Percentiles rank a stretch among this genome's conserved stretches.
Conservation (phyloP, 2,797 vertebrate species). For the Gymnoscopelus microlampas region DNA sequence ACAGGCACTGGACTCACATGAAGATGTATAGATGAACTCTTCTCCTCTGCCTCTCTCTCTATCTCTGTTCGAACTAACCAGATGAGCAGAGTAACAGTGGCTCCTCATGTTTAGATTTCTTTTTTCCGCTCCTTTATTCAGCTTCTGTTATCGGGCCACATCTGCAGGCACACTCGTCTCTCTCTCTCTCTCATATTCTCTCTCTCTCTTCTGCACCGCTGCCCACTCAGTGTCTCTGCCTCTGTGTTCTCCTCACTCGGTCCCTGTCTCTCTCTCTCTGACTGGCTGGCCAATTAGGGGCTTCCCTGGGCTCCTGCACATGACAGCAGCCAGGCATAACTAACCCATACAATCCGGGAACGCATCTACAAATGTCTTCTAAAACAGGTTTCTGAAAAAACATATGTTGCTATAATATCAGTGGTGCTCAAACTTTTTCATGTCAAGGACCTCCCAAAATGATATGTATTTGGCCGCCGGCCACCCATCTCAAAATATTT, state of each 20-base stretch:
- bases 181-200: slow-evolving; percentile 15
- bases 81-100: background rate
- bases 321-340: slow-evolving; percentile 83
- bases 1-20: slow-evolving; percentile 1
- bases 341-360: too few species aligned
- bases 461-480: too few species aligned
- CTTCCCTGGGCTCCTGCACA: slow-evolving; percentile 83
- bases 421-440: too few species aligned
- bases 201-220: slow-evolving; percentile 62
- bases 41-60: too few species aligned
- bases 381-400: too few species aligned
- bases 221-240: slow-evolving; percentile 52
- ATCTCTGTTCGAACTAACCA: background rate
- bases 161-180: slow-evolving; percentile 38
- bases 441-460: too few species aligned
- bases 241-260: slow-evolving; percentile 42
- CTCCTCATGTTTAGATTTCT: slow-evolving; percentile 8
- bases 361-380: too few species aligned
- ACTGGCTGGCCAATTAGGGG: slow-evolving; percentile 84
- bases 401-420: too few species aligned
- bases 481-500: too few species aligned
- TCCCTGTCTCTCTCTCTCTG: slow-evolving; percentile 56
- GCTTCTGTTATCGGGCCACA: slow-evolving; percentile 30
- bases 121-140: slow-evolving; percentile 11
- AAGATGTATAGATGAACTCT: too few species aligned